phyloP scores from a whole-genome alignment of 2,797 vertebrate genomes.

The Margarornis squamiger region DNA sequence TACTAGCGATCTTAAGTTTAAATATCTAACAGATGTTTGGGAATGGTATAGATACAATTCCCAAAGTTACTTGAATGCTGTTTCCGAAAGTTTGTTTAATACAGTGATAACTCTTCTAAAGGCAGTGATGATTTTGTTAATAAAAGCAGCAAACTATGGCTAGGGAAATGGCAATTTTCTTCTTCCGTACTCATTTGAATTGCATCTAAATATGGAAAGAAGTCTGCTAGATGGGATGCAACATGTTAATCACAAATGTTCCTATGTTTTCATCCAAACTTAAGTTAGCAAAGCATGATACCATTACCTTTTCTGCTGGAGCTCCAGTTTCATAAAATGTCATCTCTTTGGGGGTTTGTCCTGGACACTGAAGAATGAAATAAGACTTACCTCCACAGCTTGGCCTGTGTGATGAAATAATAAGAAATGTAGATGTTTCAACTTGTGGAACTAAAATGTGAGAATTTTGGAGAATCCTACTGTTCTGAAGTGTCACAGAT shows the following conservation, averaged over 20 bases:
- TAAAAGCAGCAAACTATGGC: neutral
- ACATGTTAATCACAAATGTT: neutral
- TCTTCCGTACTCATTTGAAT: neutral
- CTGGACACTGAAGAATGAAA: neutral
- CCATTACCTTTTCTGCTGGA: neutral
- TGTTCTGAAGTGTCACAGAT: neutral
- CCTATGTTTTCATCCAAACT: neutral
- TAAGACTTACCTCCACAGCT: neutral
- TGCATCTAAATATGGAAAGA: neutral
- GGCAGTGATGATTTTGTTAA: neutral
- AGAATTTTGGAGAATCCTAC: neutral
- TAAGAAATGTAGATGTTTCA: neutral
- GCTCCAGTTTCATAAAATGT: neutral
- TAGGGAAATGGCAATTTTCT: neutral
- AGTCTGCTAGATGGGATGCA: neutral
- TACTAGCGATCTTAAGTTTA: neutral
- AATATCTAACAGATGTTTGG: neutral
- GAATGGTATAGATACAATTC: neutral
- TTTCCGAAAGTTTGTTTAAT: neutral
- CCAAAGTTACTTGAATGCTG: neutral
- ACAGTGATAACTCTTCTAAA: neutral
- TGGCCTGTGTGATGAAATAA: neutral
- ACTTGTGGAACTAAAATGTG: neutral
- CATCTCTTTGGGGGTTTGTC: neutral
- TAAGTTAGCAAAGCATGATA: neutral